Conservation (phyloP, 2,113 vertebrate genomes). For the Naja naja region DNA sequence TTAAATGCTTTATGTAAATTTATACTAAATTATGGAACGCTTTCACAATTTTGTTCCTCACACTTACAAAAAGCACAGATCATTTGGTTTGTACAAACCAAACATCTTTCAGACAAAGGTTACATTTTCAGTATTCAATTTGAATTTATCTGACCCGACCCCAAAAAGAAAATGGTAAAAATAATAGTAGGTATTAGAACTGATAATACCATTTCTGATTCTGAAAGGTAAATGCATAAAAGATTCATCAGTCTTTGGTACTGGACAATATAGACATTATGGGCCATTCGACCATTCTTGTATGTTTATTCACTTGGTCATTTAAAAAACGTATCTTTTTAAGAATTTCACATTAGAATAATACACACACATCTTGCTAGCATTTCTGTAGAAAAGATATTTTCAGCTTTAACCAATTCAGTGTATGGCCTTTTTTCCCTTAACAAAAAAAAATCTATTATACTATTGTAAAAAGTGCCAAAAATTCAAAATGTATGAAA, state of each 20-base stretch:
- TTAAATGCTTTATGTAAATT: neutral
- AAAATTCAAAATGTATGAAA: neutral
- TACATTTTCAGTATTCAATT: neutral
- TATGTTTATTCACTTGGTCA: neutral
- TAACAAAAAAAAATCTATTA: neutral
- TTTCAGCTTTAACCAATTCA: neutral
- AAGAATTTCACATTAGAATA: neutral
- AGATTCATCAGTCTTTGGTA: neutral
- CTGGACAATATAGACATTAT: neutral
- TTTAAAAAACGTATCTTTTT: neutral
- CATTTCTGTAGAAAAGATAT: constrained; percentile 7
- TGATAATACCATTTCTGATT: constrained; percentile 2
- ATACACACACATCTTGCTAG: neutral
- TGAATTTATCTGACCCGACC: neutral
- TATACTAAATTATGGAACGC: neutral
- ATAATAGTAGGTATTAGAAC: neutral
- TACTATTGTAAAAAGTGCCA: neutral
- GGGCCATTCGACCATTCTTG: constrained; percentile 6
- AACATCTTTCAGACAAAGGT: neutral
- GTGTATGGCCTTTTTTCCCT: neutral
- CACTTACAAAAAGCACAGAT: neutral
- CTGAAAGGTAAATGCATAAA: neutral
- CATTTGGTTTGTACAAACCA: neutral
- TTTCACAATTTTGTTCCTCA: neutral
- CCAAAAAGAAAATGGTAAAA: neutral